These are phyloP conservation scores for Enchytraeus crypticus DNA, from an alignment of 2,888 invertebrate species.

Conservation along the genomic window DNA sequence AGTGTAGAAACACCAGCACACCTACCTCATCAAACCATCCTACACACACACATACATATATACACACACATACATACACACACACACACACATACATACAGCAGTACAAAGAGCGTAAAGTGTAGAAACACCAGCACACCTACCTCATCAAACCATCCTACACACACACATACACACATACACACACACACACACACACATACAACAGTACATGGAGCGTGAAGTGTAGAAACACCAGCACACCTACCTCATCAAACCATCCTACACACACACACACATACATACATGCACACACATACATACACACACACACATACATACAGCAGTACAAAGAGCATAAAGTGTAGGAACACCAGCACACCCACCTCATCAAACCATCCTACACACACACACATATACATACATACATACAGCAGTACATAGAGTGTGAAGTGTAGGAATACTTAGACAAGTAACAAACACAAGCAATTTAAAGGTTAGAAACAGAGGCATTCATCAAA, in stretches of 20 bases:
- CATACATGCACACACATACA: no score
- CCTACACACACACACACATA: slow-evolving; percentile 8
- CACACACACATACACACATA: background rate
- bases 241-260: slow-evolving; percentile 32
- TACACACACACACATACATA: slow-evolving; percentile 59
- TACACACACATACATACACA: no score
- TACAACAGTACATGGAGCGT: slow-evolving; percentile 57
- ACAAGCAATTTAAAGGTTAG: slow-evolving; percentile 56
- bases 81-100: slow-evolving; percentile 60
- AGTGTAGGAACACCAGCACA: slow-evolving; percentile 36
- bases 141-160: slow-evolving; percentile 30
- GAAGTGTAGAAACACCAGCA: slow-evolving; percentile 57
- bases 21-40: background rate
- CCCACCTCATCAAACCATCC: background rate
- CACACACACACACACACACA: no score
- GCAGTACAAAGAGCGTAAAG: slow-evolving; percentile 58
- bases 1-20: no score
- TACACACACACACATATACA: no score
- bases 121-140: slow-evolving; percentile 53
- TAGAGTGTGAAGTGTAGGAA: slow-evolving; percentile 60
- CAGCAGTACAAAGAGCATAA: slow-evolving; percentile 57
- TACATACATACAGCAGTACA: slow-evolving; percentile 56
- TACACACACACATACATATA: background rate
- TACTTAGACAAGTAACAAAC: slow-evolving; percentile 40
- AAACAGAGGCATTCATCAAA: slow-evolving; percentile 42